These are phyloP conservation scores for Glaucidium brasilianum DNA, from an alignment of 2,113 vertebrate species.

Conservation along the genomic window DNA sequence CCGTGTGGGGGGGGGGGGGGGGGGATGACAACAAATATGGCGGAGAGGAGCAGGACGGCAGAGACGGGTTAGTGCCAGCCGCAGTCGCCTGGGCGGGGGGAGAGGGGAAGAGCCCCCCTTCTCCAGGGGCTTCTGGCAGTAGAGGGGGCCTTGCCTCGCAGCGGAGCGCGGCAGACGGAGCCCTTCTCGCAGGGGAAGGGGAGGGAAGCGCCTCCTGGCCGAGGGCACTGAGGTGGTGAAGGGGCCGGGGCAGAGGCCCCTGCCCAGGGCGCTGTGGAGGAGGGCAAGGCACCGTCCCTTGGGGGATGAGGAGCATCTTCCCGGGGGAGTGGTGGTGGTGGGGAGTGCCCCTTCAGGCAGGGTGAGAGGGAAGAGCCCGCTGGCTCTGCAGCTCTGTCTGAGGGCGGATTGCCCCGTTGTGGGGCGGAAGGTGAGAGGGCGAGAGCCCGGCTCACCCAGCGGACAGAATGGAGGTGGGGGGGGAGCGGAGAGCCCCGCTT, in stretches of 20 bases:
- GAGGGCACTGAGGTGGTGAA: background rate
- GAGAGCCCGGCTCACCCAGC: background rate
- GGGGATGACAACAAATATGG: conserved; percentile 76
- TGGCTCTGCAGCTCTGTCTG: background rate
- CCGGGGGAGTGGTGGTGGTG: background rate
- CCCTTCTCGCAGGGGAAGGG: background rate
- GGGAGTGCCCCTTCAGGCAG: background rate
- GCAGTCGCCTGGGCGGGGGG: conserved; percentile 39
- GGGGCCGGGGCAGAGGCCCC: background rate
- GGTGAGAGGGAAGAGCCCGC: background rate
- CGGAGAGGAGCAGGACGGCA: conserved; percentile 76
- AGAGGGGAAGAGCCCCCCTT: background rate
- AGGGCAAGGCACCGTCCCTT: background rate
- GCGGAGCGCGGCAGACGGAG: background rate
- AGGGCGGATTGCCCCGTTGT: background rate
- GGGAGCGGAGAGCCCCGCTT: background rate
- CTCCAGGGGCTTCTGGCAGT: background rate
- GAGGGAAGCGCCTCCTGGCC: background rate
- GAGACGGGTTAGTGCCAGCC: conserved; percentile 76
- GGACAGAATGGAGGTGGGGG: background rate
- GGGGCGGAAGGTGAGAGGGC: background rate
- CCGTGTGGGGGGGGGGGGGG: background rate
- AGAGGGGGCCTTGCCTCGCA: background rate
- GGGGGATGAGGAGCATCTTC: background rate
- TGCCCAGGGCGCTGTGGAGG: background rate